Evolutionary conservation across 2,888 invertebrate genomes (phyloP).

Genomic region (Melinopterus prodromus): DNA sequence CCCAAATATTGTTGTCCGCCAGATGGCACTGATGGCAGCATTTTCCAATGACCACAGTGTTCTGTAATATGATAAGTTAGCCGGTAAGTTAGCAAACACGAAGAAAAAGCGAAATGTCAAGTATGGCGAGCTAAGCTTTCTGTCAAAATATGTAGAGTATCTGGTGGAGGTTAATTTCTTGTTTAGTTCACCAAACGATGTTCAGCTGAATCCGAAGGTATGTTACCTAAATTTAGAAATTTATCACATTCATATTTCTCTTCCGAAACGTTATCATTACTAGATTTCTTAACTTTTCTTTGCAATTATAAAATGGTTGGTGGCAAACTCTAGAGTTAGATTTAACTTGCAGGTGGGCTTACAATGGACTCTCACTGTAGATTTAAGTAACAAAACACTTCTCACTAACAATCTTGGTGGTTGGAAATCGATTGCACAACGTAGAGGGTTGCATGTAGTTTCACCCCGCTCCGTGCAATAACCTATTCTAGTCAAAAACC

Average conservation of each 20-base stretch:
- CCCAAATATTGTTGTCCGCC: not conserved
- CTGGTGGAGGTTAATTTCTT: not conserved
- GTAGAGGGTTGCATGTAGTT: constrained; percentile 54
- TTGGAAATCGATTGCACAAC: constrained; percentile 54
- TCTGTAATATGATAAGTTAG: not conserved
- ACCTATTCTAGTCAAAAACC: constrained; percentile 47
- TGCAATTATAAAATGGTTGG: not conserved
- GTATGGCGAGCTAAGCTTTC: not conserved
- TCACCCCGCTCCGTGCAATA: constrained; percentile 36
- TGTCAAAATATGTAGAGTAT: constrained; percentile 4
- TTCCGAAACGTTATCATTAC: not conserved
- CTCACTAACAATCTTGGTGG: constrained; percentile 53
- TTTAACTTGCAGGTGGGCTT: constrained; percentile 40
- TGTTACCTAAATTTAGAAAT: not conserved
- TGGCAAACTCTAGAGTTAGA: constrained; percentile 32
- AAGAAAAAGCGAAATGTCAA: not conserved
- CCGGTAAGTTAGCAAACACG: not conserved
- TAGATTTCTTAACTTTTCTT: not conserved
- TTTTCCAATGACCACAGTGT: not conserved
- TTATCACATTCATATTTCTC: not conserved
- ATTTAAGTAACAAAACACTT: constrained; percentile 38
- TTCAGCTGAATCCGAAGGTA: not conserved
- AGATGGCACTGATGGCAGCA: not conserved
- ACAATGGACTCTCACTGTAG: constrained; percentile 39
- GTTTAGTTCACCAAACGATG: not conserved